These are phyloP conservation scores for Coptodon rendalli DNA, from an alignment of 2,113 vertebrate genomes.

Conservation along the genomic window DNA sequence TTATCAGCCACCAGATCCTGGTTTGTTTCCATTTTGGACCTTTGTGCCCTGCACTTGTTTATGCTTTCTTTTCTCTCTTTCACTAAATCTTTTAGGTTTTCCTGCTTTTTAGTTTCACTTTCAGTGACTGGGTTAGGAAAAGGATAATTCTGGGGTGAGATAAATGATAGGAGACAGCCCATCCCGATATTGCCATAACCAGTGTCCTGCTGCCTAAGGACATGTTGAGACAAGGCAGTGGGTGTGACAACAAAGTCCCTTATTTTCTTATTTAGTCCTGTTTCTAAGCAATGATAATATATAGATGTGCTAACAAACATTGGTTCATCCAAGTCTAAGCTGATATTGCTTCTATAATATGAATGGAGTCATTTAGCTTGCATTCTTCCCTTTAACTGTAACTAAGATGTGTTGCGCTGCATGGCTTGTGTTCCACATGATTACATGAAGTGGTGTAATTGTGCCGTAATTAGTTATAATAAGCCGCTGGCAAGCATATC, in stretches of 20 bases:
- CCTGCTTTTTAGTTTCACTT: not conserved
- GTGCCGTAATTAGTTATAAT: conserved; percentile 53
- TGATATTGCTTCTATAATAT: not conserved
- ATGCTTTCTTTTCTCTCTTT: too few relatives aligned
- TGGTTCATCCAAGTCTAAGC: not conserved
- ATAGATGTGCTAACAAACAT: not conserved
- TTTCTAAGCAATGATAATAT: not conserved
- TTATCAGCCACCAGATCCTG: not conserved
- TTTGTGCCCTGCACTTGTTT: not conserved
- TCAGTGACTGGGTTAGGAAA: not conserved
- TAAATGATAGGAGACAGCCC: not conserved
- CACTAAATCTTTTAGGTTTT: not conserved
- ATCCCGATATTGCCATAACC: not conserved
- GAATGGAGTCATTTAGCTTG: conserved; percentile 1
- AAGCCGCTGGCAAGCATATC: conserved; percentile 32
- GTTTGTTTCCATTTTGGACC: not conserved
- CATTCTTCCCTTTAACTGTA: not conserved
- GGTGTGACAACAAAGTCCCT: not conserved
- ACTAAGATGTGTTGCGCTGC: conserved; percentile 20
- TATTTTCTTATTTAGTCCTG: not conserved
- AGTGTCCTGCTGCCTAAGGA: not conserved
- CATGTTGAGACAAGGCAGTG: not conserved
- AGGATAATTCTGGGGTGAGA: not conserved
- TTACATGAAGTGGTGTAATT: conserved; percentile 48
- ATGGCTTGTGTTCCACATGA: conserved; percentile 31